A percentile compares a stretch with the other conserved stretches of the same genome.
phyloP scores from a whole-genome alignment of 1,140 invertebrate genomes.

The Brachionus rotundiformis region DNA sequence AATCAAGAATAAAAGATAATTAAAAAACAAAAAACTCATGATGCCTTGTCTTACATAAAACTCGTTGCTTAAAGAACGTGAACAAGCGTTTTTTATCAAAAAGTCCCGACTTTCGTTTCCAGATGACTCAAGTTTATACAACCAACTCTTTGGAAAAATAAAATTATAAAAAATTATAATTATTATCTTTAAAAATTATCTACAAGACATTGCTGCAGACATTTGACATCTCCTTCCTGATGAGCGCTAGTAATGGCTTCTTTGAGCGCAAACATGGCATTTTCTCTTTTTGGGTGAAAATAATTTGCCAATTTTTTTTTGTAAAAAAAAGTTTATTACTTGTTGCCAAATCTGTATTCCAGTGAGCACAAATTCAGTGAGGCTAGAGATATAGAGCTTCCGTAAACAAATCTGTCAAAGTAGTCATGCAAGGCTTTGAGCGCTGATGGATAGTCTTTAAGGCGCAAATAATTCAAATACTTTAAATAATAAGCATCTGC shows the following conservation, averaged over 20 bases:
- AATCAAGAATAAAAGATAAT: neutral
- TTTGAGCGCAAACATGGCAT: slow-evolving; percentile 36
- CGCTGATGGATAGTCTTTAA: slow-evolving; percentile 43
- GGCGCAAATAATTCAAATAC: slow-evolving; percentile 32
- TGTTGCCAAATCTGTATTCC: slow-evolving; percentile 46
- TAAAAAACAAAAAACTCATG: neutral
- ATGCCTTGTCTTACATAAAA: slow-evolving; percentile 8
- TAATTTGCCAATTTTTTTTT: neutral
- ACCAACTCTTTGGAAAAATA: slow-evolving; percentile 37
- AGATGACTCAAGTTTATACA: slow-evolving; percentile 45
- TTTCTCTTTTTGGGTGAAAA: neutral
- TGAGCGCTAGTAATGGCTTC: slow-evolving; percentile 51
- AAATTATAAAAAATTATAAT: no score
- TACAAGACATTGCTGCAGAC: slow-evolving; percentile 49
- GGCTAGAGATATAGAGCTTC: slow-evolving; percentile 27
- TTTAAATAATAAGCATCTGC: slow-evolving; percentile 49
- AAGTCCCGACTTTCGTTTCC: neutral
- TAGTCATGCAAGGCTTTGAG: slow-evolving; percentile 47
- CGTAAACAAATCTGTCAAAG: slow-evolving; percentile 22
- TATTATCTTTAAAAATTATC: no score
- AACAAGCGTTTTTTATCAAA: slow-evolving; percentile 48
- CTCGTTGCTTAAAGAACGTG: slow-evolving; percentile 21
- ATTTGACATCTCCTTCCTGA: slow-evolving; percentile 25
- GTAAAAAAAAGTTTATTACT: neutral
- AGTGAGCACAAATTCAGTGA: slow-evolving; percentile 42